These are phyloP conservation scores for Nannospalax galili DNA, from an alignment of 2,113 vertebrate species.

Conservation along the genomic window DNA sequence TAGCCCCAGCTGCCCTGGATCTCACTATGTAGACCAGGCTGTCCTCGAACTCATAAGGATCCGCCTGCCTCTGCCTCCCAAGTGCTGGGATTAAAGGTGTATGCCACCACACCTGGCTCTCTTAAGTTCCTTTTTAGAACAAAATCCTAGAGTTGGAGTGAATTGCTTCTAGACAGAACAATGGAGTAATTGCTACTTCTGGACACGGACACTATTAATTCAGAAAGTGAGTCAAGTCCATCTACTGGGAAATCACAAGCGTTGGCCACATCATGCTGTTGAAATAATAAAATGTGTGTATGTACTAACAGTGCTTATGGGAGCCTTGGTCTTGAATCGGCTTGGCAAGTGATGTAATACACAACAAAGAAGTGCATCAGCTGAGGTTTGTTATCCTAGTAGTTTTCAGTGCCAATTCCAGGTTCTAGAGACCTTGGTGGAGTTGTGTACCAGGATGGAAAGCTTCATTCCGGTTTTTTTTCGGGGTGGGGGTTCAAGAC, in stretches of 20 bases:
- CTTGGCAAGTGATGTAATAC: conserved; percentile 55
- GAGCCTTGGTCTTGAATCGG: conserved; percentile 59
- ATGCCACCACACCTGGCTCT: too few species aligned
- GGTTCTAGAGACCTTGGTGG: conserved; percentile 34
- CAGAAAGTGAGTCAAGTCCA: conserved; percentile 57
- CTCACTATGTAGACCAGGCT: too few species aligned
- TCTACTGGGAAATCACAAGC: conserved; percentile 65
- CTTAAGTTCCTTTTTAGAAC: conserved; percentile 66
- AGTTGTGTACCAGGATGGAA: too few species aligned
- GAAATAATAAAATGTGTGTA: conserved; percentile 31
- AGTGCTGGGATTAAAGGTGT: too few species aligned
- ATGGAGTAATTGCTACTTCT: conserved; percentile 59
- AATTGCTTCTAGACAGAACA: conserved; percentile 68
- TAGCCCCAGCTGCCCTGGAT: too few species aligned
- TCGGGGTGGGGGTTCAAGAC: too few species aligned
- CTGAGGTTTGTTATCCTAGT: conserved; percentile 25
- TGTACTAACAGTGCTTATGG: conserved; percentile 33
- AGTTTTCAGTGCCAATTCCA: conserved; percentile 41
- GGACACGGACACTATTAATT: conserved; percentile 36
- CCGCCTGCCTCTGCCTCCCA: too few species aligned
- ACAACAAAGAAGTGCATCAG: conserved; percentile 12
- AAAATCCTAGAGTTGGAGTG: conserved; percentile 51
- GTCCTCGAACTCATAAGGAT: too few species aligned
- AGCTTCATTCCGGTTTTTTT: too few species aligned
- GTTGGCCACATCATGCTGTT: not conserved